These are phyloP conservation scores for Trachymyrmex cornetzi DNA, from an alignment of 1,140 invertebrate species.

Conservation along the genomic window DNA sequence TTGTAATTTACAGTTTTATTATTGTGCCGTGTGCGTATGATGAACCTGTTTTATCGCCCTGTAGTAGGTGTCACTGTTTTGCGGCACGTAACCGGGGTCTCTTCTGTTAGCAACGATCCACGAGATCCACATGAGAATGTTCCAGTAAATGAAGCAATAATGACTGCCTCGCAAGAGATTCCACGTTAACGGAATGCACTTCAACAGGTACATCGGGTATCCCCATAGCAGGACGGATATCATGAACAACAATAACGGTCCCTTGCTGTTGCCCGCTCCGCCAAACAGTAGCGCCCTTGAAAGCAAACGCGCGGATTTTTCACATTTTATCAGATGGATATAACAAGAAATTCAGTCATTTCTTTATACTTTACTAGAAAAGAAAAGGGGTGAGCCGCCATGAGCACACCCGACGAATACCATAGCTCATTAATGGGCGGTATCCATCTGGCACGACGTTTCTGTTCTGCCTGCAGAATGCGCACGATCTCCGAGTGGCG, in stretches of 20 bases:
- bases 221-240: conserved; percentile 95
- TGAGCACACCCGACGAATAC: conserved; percentile 82
- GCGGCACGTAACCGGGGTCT: conserved; percentile 95
- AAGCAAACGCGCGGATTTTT: background rate
- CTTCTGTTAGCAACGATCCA: conserved; percentile 95
- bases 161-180: conserved; percentile 93
- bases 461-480: conserved; percentile 93
- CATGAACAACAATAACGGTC: conserved; percentile 94
- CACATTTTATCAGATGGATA: no score
- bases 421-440: conserved; percentile 95
- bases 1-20: no score
- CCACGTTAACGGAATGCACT: conserved; percentile 96
- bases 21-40: background rate
- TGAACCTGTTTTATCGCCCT: conserved; percentile 93
- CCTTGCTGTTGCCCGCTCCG: conserved; percentile 95
- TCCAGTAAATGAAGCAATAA: conserved; percentile 96
- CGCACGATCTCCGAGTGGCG: conserved; percentile 94
- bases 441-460: conserved; percentile 93
- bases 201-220: conserved; percentile 96
- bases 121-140: conserved; percentile 96
- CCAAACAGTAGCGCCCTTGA: conserved; percentile 94
- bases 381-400: no score
- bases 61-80: conserved; percentile 96
- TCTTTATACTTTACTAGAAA: no score
- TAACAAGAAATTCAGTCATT: no score